These are phyloP conservation scores for Tethea ocularis DNA, from an alignment of 2,888 invertebrate genomes.

Conservation along the genomic window DNA sequence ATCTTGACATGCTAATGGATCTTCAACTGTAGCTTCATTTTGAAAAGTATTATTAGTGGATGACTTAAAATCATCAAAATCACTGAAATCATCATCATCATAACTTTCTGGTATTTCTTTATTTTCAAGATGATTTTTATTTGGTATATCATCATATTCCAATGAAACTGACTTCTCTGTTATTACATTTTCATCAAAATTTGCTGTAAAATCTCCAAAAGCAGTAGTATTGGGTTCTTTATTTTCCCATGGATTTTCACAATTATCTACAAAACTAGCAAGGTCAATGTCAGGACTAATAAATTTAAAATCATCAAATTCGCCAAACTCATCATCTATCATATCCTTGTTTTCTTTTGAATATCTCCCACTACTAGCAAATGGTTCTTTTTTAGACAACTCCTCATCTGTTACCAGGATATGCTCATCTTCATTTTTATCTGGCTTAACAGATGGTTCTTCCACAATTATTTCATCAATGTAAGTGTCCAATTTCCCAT, in stretches of 20 bases:
- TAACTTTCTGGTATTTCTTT: constrained; percentile 27
- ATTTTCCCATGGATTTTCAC: constrained; percentile 69
- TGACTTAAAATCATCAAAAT: constrained; percentile 82
- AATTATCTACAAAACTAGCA: constrained; percentile 40
- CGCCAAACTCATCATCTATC: constrained; percentile 73
- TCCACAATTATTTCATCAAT: constrained; percentile 14
- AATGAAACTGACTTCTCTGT: constrained; percentile 13
- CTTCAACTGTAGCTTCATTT: constrained; percentile 11
- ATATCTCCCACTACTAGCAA: constrained; percentile 1
- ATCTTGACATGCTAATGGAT: constrained; percentile 31
- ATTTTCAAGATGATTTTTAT: constrained; percentile 17
- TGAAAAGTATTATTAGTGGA: constrained; percentile 36
- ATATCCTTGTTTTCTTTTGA: constrained; percentile 13
- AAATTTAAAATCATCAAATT: constrained; percentile 81
- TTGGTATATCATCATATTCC: constrained; percentile 15
- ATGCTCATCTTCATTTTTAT: constrained; percentile 7
- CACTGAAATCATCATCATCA: constrained; percentile 72
- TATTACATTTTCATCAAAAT: constrained; percentile 52
- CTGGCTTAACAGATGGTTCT: constrained; percentile 19
- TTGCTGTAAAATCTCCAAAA: constrained; percentile 69
- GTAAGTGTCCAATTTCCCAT: not conserved
- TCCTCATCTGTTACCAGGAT: constrained; percentile 11
- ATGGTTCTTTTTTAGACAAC: constrained; percentile 7
- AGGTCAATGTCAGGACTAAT: constrained; percentile 42
- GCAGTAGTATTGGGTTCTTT: constrained; percentile 42